phyloP scores from a whole-genome alignment of 2,888 invertebrate genomes.

The Unio delphinus region DNA sequence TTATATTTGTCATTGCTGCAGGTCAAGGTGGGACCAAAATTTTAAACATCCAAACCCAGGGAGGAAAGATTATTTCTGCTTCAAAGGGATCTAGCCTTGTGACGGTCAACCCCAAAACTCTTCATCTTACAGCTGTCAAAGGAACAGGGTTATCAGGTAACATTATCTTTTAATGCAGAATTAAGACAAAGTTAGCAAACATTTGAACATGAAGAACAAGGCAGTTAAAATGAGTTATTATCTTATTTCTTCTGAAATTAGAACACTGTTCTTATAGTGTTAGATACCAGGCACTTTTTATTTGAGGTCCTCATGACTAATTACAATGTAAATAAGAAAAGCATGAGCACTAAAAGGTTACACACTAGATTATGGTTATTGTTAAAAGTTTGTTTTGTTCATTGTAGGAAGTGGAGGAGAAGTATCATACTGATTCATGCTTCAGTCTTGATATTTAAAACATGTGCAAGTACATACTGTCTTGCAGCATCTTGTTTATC shows the following conservation, averaged over 20 bases:
- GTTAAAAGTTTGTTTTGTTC: too few species aligned
- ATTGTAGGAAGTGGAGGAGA: too few species aligned
- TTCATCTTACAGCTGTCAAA: conserved; percentile 66
- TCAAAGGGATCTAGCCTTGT: conserved; percentile 60
- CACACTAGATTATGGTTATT: too few species aligned
- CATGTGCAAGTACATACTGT: too few species aligned
- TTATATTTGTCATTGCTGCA: conserved; percentile 11
- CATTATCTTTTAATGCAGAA: neutral
- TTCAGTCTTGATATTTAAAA: too few species aligned
- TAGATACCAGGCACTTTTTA: too few species aligned
- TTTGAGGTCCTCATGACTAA: too few species aligned
- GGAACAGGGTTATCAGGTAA: conserved; percentile 37
- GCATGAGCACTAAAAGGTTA: too few species aligned
- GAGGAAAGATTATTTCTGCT: conserved; percentile 62
- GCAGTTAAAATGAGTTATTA: neutral
- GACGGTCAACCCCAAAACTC: conserved; percentile 68
- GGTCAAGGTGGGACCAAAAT: conserved; percentile 58
- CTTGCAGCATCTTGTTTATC: too few species aligned
- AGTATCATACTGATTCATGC: too few species aligned
- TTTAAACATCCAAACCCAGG: conserved; percentile 64
- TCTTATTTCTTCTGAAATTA: neutral
- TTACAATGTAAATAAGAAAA: too few species aligned
- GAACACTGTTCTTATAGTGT: neutral
- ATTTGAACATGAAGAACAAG: neutral
- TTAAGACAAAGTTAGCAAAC: neutral